Percentiles rank a stretch among this genome's conserved stretches.
phyloP scores from a whole-genome alignment of 2,797 vertebrate species.

The Sebastes steindachneri region DNA sequence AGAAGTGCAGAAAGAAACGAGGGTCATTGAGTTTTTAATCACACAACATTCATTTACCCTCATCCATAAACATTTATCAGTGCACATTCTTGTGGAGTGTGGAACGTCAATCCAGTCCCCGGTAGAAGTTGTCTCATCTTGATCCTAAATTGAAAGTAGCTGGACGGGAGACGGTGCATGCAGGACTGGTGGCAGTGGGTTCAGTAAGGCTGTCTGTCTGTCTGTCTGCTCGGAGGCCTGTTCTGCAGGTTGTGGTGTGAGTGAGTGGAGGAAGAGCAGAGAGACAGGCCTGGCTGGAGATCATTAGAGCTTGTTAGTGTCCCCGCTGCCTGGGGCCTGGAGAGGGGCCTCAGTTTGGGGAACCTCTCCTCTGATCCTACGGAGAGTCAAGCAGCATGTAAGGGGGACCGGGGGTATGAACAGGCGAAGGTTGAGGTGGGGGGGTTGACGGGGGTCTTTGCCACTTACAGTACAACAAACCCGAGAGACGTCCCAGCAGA shows the following conservation, averaged over 20 bases:
- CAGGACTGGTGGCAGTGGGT: slow-evolving; percentile 8
- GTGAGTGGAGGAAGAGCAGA: slow-evolving; percentile 61
- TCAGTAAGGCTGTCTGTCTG: slow-evolving; percentile 22
- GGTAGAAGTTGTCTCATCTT: slow-evolving; percentile 10
- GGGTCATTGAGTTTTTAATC: slow-evolving; percentile 25
- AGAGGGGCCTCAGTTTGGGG: slow-evolving; percentile 54
- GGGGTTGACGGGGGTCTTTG: slow-evolving; percentile 16
- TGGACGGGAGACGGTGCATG: slow-evolving; percentile 13
- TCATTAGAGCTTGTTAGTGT: slow-evolving; percentile 79
- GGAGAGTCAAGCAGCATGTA: slow-evolving; percentile 38
- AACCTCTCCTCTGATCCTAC: slow-evolving; percentile 62
- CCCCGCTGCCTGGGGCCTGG: slow-evolving; percentile 58
- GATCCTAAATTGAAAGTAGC: slow-evolving; percentile 27
- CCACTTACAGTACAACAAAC: slow-evolving; percentile 61
- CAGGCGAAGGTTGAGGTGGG: slow-evolving; percentile 6
- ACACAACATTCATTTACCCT: slow-evolving; percentile 28
- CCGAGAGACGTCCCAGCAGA: slow-evolving; percentile 60
- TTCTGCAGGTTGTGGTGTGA: slow-evolving; percentile 47
- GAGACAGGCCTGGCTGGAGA: slow-evolving; percentile 74
- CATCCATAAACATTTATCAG: slow-evolving; percentile 19
- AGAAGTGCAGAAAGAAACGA: slow-evolving; percentile 58
- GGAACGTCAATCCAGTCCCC: background rate
- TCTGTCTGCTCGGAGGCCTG: slow-evolving; percentile 30
- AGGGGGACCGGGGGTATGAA: slow-evolving; percentile 17
- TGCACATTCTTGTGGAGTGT: background rate